phyloP scores from a whole-genome alignment of 2,113 vertebrate genomes.

The Sisor rabdophorus region DNA sequence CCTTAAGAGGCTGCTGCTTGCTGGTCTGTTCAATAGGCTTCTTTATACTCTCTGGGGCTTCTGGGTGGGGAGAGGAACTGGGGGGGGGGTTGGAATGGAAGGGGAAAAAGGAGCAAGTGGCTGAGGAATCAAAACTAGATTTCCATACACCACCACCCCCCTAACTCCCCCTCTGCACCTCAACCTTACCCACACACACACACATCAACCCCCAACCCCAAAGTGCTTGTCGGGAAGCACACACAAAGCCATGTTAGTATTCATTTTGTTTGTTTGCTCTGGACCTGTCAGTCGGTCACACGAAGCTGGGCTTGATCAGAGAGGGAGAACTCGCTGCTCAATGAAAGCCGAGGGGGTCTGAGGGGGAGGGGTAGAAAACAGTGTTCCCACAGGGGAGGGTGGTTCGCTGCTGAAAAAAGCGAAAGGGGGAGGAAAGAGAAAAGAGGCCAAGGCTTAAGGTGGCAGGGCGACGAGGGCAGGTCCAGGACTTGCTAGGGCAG shows the following conservation, averaged over 20 bases:
- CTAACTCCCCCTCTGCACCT: conserved; percentile 1
- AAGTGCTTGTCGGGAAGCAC: conserved; percentile 62
- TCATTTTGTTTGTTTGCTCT: conserved; percentile 86
- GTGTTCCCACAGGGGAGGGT: conserved; percentile 79
- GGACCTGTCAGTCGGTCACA: conserved; percentile 76
- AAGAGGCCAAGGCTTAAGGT: conserved; percentile 39
- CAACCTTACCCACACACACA: conserved; percentile 32
- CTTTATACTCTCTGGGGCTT: conserved; percentile 75
- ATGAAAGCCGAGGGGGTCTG: conserved; percentile 76
- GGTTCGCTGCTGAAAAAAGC: conserved; percentile 71
- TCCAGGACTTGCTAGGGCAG: conserved; percentile 58
- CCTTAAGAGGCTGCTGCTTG: conserved; percentile 52
- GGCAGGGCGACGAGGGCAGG: conserved; percentile 37
- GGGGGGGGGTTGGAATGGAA: conserved; percentile 46
- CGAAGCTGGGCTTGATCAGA: conserved; percentile 67
- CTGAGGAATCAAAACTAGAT: conserved; percentile 65
- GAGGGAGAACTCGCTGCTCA: conserved; percentile 63
- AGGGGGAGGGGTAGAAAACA: conserved; percentile 60
- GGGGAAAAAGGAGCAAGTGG: conserved; percentile 49
- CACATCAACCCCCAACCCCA: conserved; percentile 49
- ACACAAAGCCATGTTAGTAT: conserved; percentile 75
- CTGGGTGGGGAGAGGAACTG: conserved; percentile 60
- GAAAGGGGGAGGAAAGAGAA: conserved; percentile 55
- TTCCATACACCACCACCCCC: conserved; percentile 52
- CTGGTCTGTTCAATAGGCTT: conserved; percentile 70